phyloP scores from a whole-genome alignment of 2,888 invertebrate species.

The Yponomeuta plumbellus region DNA sequence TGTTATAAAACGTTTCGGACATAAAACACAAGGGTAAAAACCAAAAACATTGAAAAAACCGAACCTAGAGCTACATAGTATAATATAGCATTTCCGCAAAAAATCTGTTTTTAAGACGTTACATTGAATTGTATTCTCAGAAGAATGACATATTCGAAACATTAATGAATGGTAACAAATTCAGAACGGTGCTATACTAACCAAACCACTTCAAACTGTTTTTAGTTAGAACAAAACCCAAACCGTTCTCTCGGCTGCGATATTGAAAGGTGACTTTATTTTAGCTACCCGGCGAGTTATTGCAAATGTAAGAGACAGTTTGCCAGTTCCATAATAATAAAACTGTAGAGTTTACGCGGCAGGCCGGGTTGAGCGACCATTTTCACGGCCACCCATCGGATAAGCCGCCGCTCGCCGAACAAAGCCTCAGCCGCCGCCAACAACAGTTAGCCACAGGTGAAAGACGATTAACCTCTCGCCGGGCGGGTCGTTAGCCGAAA shows the following conservation, averaged over 20 bases:
- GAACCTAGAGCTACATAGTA: no score
- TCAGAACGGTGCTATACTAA: not conserved
- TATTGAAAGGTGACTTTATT: not conserved
- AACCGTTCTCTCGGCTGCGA: not conserved
- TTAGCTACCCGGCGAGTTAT: not conserved
- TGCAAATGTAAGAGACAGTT: slow-evolving; percentile 50
- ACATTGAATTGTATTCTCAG: no score
- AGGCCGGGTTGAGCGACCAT: slow-evolving; percentile 61
- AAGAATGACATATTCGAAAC: no score
- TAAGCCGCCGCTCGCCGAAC: slow-evolving; percentile 23
- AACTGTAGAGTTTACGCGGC: slow-evolving; percentile 50
- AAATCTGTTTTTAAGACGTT: no score
- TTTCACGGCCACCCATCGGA: slow-evolving; percentile 47
- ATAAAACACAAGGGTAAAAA: no score
- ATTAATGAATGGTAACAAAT: no score
- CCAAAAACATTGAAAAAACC: no score
- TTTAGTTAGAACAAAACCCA: not conserved
- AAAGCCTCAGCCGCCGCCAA: slow-evolving; percentile 30
- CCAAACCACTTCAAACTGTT: not conserved
- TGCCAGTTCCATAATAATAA: slow-evolving; percentile 60
- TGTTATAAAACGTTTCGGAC: no score
- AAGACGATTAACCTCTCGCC: slow-evolving; percentile 61
- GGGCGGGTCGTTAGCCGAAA: slow-evolving; percentile 51
- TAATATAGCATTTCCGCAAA: no score
- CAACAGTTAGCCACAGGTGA: slow-evolving; percentile 64